phyloP scores from a whole-genome alignment of 2,113 vertebrate genomes.

The Pomatorhinus ruficollis region DNA sequence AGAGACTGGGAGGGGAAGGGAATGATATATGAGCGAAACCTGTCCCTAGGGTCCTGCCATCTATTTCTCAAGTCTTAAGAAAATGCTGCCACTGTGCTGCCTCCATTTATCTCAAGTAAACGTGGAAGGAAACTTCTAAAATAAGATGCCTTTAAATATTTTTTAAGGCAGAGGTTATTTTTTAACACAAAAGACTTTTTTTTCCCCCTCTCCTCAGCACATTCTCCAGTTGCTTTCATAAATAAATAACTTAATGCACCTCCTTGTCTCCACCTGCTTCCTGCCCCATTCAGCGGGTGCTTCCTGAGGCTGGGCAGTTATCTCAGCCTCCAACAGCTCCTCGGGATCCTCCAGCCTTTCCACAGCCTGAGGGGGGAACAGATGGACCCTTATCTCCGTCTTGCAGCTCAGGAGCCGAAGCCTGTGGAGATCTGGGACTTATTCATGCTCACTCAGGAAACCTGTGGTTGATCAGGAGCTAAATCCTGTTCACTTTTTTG shows the following conservation, averaged over 20 bases:
- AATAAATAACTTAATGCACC: neutral
- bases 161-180: neutral
- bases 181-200: neutral
- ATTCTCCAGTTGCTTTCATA: conserved; percentile 15
- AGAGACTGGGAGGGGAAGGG: conserved; percentile 18
- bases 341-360: rapidly evolving
- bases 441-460: neutral
- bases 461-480: neutral
- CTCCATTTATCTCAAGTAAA: conserved; percentile 47
- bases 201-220: neutral
- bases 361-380: neutral
- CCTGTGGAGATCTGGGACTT: neutral
- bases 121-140: neutral
- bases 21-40: conserved; percentile 1
- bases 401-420: conserved; percentile 1
- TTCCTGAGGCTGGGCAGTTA: neutral
- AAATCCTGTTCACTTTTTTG: neutral
- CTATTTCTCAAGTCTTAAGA: conserved; percentile 52
- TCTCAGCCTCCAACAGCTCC: neutral
- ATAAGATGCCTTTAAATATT: neutral
- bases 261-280: conserved; percentile 18
- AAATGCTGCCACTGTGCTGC: conserved; percentile 23
- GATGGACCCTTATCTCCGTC: neutral
- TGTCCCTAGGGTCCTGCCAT: conserved; percentile 17
- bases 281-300: neutral